Evolutionary conservation across 2,113 vertebrate genomes (phyloP).

Genomic region (Columba janthina): DNA sequence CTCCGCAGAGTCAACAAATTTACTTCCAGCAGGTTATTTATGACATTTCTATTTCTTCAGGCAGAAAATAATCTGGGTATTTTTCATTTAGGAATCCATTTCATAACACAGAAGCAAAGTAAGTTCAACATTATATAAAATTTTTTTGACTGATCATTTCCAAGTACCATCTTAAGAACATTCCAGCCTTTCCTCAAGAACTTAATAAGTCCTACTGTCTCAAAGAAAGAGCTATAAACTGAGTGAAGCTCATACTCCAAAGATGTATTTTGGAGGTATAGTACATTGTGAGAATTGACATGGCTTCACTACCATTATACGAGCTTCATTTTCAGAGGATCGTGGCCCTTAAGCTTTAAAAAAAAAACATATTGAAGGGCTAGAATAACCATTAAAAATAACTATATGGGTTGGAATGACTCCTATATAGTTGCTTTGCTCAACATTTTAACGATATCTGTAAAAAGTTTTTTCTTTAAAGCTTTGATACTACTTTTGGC

Average conservation of each 20-base stretch:
- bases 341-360: not conserved
- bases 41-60: not conserved
- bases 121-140: not conserved
- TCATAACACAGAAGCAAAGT: not conserved
- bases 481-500: not conserved
- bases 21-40: not conserved
- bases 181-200: not conserved
- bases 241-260: not conserved
- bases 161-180: not conserved
- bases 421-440: not conserved
- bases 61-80: not conserved
- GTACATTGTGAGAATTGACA: not conserved
- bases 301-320: not conserved
- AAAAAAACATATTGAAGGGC: not conserved
- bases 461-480: not conserved
- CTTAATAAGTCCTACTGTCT: fast-evolving
- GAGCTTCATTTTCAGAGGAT: not conserved
- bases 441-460: not conserved
- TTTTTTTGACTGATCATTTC: not conserved
- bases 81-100: not conserved
- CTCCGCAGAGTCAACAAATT: not conserved
- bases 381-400: not conserved
- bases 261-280: not conserved
- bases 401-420: not conserved
- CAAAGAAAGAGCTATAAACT: not conserved